Evolutionary conservation across 2,888 invertebrate genomes (phyloP).

Genomic region (Diploptera punctata): DNA sequence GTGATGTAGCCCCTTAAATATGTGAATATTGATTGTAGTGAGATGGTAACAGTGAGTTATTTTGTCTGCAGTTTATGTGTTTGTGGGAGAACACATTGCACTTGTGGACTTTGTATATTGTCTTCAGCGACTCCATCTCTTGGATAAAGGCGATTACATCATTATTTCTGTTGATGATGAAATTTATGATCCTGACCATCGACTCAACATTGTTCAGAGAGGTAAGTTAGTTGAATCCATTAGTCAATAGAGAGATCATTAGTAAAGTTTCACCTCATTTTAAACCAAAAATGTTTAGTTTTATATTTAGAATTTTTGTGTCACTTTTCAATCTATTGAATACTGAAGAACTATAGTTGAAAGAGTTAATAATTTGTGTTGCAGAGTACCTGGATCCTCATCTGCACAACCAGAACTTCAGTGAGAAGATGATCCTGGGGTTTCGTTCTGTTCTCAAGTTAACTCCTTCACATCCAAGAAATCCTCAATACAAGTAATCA

Average conservation of each 20-base stretch:
- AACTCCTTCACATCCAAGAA: conserved; percentile 77
- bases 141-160: conserved; percentile 82
- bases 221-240: no score
- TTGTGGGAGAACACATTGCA: conserved; percentile 87
- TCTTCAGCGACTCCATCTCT: conserved; percentile 74
- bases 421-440: conserved; percentile 53
- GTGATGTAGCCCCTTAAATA: no score
- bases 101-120: conserved; percentile 84
- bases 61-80: conserved; percentile 79
- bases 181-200: conserved; percentile 73
- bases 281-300: no score
- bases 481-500: conserved; percentile 75
- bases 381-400: conserved; percentile 76
- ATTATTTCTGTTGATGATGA: conserved; percentile 90
- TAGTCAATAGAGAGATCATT: no score
- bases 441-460: conserved; percentile 82
- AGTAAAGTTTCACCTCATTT: no score
- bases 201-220: conserved; percentile 61
- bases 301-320: no score
- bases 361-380: conserved; percentile 46
- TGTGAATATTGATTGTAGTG: no score
- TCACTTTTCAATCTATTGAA: no score
- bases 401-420: conserved; percentile 49
- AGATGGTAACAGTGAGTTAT: no score
- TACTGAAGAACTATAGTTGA: no score